Evolutionary conservation across 1,140 invertebrate species (phyloP), one percentile per base, ranked within the genome.

Genomic region (Cydia amplana): DNA sequence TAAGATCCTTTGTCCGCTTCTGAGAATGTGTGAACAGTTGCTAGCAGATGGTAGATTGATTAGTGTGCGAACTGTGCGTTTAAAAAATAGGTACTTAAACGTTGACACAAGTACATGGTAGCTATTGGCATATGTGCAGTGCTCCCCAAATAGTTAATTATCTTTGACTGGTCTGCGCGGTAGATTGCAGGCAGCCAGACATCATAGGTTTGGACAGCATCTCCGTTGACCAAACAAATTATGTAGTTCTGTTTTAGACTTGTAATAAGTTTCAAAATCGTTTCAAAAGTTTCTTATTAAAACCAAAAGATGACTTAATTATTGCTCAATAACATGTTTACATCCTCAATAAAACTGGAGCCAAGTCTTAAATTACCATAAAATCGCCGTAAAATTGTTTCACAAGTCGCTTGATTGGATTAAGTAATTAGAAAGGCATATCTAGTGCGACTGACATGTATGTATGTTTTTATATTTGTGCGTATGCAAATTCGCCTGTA

Each of bases 401-500:
- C 28, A 70, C 25, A 40, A 32, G 28, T 70, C 23, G 25, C 28
- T n/a, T 36, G 32, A 70, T 70, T 70, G 28, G 18, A 70, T 70
- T 70, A 70, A 70, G 65, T 70, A 32, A 70, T 70, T 70, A 70
- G 65, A 70, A 70, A 70, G 65, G 65, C 7, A 65, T 32, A 70
- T 70, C 65, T 70, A 70, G 28, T 70, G 18, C 0, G 16, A 18
- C 65, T 36, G 23, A 70, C 32, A 70, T 18, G 28, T 70, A 70
- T 36, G 55, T 20, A 60, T 23, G 55, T 40, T 36, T 36, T 43
- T 25, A 67, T 67, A 67, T 70, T 36, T 43, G 23, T 70, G 28
- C 28, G 32, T 86, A 81, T 78, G 76, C 83, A 80, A 82, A 75
- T 72, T 63, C 16, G 36, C 43, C 51, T 70, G 80, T 80, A 81